These are phyloP conservation scores for Nasonovia ribisnigri DNA, from an alignment of 2,888 invertebrate genomes.

Conservation along the genomic window DNA sequence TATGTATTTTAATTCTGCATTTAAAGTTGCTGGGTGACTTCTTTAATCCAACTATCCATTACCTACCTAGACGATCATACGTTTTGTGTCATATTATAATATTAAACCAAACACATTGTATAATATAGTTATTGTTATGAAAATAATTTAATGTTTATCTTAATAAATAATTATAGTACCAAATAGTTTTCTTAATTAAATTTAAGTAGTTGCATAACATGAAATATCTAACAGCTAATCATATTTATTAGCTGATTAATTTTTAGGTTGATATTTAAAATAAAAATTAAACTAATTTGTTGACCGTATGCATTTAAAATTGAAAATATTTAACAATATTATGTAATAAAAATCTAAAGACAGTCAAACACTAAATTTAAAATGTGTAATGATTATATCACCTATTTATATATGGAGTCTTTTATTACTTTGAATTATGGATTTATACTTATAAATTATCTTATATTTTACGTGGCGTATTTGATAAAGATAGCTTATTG, in stretches of 20 bases:
- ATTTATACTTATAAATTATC: no score
- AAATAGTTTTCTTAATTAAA: background rate
- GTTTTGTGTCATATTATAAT: background rate
- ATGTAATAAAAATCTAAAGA: no score
- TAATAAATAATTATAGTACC: background rate
- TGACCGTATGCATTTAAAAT: no score
- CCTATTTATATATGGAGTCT: no score
- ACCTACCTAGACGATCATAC: no score
- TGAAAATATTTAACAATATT: no score
- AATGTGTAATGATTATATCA: no score
- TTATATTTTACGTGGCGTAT: no score
- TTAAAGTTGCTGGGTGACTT: background rate
- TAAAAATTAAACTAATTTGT: background rate
- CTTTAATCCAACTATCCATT: background rate
- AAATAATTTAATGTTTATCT: background rate
- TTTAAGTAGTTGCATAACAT: background rate
- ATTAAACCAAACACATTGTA: background rate
- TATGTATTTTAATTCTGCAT: background rate
- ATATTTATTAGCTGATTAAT: background rate
- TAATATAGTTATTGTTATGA: background rate
- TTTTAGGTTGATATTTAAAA: background rate
- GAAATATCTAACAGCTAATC: background rate
- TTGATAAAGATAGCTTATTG: no score
- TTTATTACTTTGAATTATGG: no score
- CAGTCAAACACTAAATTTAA: no score